Evolutionary conservation across 2,888 invertebrate species (phyloP).

Genomic region (Drosophila robusta): DNA sequence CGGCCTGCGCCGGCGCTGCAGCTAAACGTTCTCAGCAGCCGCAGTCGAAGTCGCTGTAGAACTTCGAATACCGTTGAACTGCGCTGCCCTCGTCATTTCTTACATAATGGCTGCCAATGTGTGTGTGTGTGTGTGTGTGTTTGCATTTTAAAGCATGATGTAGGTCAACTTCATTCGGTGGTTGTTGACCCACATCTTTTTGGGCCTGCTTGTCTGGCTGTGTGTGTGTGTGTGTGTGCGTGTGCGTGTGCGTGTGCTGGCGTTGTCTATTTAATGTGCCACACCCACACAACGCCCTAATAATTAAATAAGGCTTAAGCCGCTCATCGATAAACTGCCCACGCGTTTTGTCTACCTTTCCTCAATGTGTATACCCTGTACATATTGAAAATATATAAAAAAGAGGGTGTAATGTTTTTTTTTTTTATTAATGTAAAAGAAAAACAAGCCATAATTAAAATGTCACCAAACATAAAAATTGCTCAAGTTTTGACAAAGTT

Average conservation of each 20-base stretch:
- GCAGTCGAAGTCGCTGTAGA: slow-evolving; percentile 10
- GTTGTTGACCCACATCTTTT: slow-evolving; percentile 77
- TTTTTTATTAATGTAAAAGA: no score
- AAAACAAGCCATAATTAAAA: no score
- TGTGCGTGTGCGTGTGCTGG: slow-evolving; percentile 27
- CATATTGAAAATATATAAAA: background rate
- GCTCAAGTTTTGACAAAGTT: no score
- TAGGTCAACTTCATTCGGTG: slow-evolving; percentile 79
- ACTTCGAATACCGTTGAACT: slow-evolving; percentile 67
- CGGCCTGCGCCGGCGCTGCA: slow-evolving; percentile 70
- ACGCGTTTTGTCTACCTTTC: slow-evolving; percentile 7
- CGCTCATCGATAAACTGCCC: slow-evolving; percentile 42
- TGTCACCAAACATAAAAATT: no score
- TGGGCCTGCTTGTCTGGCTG: slow-evolving; percentile 44
- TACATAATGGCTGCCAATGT: slow-evolving; percentile 58
- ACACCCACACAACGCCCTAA: slow-evolving; percentile 45
- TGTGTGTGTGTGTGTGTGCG: slow-evolving; percentile 26
- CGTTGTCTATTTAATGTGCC: slow-evolving; percentile 34
- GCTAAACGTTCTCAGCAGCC: slow-evolving; percentile 29
- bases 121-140: slow-evolving; percentile 28
- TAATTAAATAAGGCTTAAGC: slow-evolving; percentile 30
- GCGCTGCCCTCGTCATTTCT: slow-evolving; percentile 52
- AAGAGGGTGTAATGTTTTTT: background rate
- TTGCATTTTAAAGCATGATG: slow-evolving; percentile 72
- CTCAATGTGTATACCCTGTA: background rate